Evolutionary conservation across 2,797 vertebrate genomes (phyloP), one percentile per base, ranked within the genome.

Genomic region (Nyctibius grandis): DNA sequence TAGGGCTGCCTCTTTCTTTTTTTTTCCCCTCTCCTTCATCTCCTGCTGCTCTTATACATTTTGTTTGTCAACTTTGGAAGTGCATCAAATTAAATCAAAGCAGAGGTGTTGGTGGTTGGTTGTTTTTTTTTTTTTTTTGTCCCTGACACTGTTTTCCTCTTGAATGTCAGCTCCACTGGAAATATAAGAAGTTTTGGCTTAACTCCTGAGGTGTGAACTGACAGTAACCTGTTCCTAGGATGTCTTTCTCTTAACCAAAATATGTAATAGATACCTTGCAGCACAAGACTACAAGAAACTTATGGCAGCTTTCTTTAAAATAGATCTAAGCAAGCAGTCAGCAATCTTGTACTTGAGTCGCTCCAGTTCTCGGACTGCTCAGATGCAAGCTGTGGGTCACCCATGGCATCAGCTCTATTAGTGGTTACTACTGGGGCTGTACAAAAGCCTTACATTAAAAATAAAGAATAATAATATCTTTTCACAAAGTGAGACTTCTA

Each of bases 191-290:
- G 13, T 23, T 89, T 81, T 70, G 76, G 40, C 60, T 74, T 60
- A 59, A 6, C 29, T 75, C 65, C 44, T 56, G 47, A 84, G 40
- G 9, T 65, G 25, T 56, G 73, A 92, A 47, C 42, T 54, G 68
- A 56, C 54, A 61, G 59, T 29, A 78, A 29, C 36, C 16, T 57
- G 25, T 59, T 93, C 50, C 59, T 86, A 51, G 42, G 57, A 51
- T 38, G 57, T 29, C 23, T 84, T 88, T 91, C 40, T 90, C 74
- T 68, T 59, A 56, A 90, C 29, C 61, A 80, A 88, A 93, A 60
- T 53, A 74, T 22, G 25, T 81, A 68, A 93, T 19, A 9, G 21
- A 75, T 57, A 74, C 20, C 19, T 72, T 65, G 61, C 34, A 88
- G 59, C 9, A 31, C 50, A 82, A 65, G 44, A 26, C 22, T 65